Conservation (phyloP, 2,797 vertebrate genomes). For the Coracias cyanogaster region DNA sequence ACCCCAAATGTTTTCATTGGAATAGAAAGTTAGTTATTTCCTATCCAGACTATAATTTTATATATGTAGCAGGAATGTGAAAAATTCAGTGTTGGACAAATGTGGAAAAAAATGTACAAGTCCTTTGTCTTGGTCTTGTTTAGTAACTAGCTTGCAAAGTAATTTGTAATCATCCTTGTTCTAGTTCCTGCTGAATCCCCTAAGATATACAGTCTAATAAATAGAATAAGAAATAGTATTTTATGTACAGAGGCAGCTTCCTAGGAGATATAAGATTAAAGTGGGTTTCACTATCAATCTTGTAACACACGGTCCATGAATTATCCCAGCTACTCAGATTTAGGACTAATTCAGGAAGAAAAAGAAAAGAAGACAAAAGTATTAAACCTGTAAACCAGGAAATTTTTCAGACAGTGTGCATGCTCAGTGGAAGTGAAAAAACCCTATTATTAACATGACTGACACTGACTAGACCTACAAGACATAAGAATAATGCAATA, state of each 20-base stretch:
- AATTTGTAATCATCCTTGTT: background rate
- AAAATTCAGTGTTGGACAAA: background rate
- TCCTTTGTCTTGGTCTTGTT: background rate
- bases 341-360: background rate
- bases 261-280: background rate
- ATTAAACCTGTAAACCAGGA: background rate
- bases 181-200: background rate
- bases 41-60: background rate
- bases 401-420: background rate
- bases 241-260: background rate
- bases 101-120: background rate
- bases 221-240: background rate
- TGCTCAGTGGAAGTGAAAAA: background rate
- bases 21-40: background rate
- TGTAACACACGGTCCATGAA: background rate
- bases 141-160: background rate
- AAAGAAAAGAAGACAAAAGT: background rate
- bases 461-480: background rate
- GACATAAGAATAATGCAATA: background rate
- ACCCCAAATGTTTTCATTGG: background rate
- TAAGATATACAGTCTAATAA: background rate
- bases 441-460: background rate
- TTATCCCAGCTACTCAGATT: background rate
- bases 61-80: accelerated
- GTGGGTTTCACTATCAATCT: background rate